Percentiles rank a stretch among this genome's conserved stretches.
Conservation (phyloP, 2,797 vertebrate species). For the Aplochiton taeniatus region DNA sequence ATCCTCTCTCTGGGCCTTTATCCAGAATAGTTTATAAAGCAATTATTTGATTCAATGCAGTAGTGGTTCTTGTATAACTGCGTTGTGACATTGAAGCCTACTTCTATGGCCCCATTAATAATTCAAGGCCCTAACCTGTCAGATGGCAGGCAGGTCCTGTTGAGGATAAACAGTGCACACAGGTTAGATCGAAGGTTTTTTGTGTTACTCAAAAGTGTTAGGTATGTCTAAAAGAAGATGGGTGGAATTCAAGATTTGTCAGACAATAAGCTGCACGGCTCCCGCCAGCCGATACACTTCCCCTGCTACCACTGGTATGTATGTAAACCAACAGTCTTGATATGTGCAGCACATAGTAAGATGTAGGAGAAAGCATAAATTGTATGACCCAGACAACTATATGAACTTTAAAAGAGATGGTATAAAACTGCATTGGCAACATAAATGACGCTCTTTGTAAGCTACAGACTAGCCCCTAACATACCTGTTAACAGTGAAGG, state of each 20-base stretch:
- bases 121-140: constrained; percentile 80
- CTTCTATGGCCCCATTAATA: constrained; percentile 80
- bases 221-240: constrained; percentile 85
- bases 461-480: too few species aligned
- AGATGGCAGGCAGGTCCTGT: constrained; percentile 52
- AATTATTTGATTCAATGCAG: constrained; percentile 32
- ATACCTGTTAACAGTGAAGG: too few species aligned
- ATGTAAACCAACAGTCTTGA: neutral
- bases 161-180: constrained; percentile 36
- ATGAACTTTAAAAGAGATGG: too few species aligned
- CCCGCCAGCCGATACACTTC: constrained; percentile 67
- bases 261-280: constrained; percentile 84
- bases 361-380: neutral
- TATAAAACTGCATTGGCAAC: too few species aligned
- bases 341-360: neutral
- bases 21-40: neutral
- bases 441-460: too few species aligned
- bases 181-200: constrained; percentile 32
- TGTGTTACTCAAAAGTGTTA: constrained; percentile 11
- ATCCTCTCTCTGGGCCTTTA: too few species aligned
- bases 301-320: constrained; percentile 69
- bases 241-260: constrained; percentile 84
- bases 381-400: too few species aligned
- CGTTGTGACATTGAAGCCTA: constrained; percentile 66
- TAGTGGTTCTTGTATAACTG: constrained; percentile 76